Base-by-base conservation (phyloP, 1,140 invertebrate genomes). In the Phenacoccus solenopsis region DNA sequence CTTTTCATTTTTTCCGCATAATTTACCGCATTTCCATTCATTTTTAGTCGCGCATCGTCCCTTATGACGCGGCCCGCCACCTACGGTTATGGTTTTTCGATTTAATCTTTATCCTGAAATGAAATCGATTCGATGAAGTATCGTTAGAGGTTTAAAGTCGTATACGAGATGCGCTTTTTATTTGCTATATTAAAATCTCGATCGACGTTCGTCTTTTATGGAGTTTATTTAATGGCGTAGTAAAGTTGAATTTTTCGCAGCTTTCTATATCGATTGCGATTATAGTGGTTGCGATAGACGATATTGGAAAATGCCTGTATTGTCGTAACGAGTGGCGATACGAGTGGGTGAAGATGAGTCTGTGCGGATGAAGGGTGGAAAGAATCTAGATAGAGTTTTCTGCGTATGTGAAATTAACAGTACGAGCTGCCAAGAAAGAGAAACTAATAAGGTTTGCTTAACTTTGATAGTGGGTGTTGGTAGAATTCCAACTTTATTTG, bases 1-100 rank as follows among this genome's bases (percentile, higher is more conserved):
- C 59, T 64, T 64, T 64, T 64, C 59, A 64, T 64, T 69, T 69
- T 69, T 57, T 30, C 56, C 69, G 27, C 32, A 49, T 69, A 56
- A 57, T 69, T 69, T 57, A 56, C 56, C 20, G n/a, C 22, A 16
- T 32, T 24, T 56, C 25, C 20, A 49, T 69, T 38, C 28, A 28
- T 30, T 69, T 69, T 49, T 30, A 22, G 25, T 21, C 28, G 20
- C 35, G 21, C 30, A 49, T 49, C 32, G 21, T 64, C 16, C 16
- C 25, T 64, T 64, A 25, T 16, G 3, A 25, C 59, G 21, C 16
- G 25, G 12, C 22, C 59, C 59, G 22, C 7, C 59, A 64, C 59
- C 21, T n/a, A n/a, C n/a, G 21, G 21, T 64, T 64, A 64, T 64
- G 20, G 59, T 64, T 64, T 38, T 25, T 64, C 59, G 59, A 64